These are phyloP conservation scores for Catostylus mosaicus DNA, from an alignment of 30 jellyfish, hydroid and myxozoan species.

Conservation along the genomic window DNA sequence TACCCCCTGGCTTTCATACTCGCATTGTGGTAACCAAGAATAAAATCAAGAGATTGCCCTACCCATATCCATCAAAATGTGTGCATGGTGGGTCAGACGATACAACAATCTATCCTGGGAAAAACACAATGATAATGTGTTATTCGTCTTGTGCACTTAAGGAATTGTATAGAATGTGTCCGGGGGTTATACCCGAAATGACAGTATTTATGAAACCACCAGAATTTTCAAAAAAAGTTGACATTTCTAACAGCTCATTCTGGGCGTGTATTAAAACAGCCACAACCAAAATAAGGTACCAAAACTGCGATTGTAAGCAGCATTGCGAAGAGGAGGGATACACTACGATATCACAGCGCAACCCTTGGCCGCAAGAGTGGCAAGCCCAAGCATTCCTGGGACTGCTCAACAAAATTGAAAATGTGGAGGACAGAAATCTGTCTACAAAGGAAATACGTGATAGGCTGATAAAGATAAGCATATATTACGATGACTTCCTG, in stretches of 20 bases:
- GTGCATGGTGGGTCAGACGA: background rate
- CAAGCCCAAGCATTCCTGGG: background rate
- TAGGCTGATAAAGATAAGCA: slow-evolving; percentile 43
- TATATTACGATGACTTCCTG: slow-evolving; percentile 22
- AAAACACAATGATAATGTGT: background rate
- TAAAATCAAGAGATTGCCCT: background rate
- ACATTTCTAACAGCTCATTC: background rate
- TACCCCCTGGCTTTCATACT: slow-evolving; percentile 30
- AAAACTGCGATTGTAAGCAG: background rate
- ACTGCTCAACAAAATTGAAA: background rate
- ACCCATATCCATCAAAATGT: slow-evolving; percentile 17
- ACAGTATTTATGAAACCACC: background rate
- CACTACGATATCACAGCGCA: background rate
- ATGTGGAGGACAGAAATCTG: background rate
- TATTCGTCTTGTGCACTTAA: slow-evolving; percentile 1
- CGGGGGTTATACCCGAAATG: slow-evolving; percentile 8
- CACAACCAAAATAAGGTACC: background rate
- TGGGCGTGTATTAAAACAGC: background rate
- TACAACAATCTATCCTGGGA: slow-evolving; percentile 5
- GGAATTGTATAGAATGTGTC: background rate
- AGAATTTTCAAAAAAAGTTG: background rate
- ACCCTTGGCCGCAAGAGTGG: slow-evolving; percentile 51
- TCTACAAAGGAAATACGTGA: slow-evolving; percentile 25
- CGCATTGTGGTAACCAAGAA: background rate
- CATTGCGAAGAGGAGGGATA: slow-evolving; percentile 19